Percentiles rank a stretch among this genome's conserved stretches.
Evolutionary conservation across 2,888 invertebrate species (phyloP).

Genomic region (Halictus quadricinctus): DNA sequence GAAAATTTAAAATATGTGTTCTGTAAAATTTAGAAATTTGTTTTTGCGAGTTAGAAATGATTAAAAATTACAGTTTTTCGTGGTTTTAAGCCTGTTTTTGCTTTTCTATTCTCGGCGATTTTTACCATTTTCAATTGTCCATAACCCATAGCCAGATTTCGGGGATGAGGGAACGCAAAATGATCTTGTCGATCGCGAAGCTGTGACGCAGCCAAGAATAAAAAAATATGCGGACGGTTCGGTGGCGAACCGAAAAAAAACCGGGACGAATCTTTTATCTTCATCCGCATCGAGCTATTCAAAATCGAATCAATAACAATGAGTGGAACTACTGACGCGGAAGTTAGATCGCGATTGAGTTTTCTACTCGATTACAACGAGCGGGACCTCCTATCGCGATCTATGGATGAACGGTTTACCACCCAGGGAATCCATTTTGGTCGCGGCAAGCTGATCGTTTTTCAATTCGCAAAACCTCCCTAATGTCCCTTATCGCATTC

Average conservation of each 20-base stretch:
- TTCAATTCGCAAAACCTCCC: background rate
- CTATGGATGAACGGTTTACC: constrained; percentile 65
- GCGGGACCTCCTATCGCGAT: constrained; percentile 71
- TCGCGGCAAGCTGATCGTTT: constrained; percentile 17
- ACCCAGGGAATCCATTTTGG: constrained; percentile 59
- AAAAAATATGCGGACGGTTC: background rate
- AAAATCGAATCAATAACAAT: constrained; percentile 71
- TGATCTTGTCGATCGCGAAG: too few species aligned
- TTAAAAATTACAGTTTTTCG: too few species aligned
- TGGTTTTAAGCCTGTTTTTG: too few species aligned
- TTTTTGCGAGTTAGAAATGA: too few species aligned
- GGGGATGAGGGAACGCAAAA: too few species aligned
- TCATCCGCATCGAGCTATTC: constrained; percentile 56
- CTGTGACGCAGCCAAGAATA: background rate
- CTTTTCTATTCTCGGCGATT: too few species aligned
- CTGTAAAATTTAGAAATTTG: too few species aligned
- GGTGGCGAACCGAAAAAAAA: constrained; percentile 20
- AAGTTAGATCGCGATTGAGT: constrained; percentile 70
- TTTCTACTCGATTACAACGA: constrained; percentile 73
- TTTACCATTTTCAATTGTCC: too few species aligned
- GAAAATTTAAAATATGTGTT: too few species aligned
- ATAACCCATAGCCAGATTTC: background rate
- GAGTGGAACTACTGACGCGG: constrained; percentile 71
- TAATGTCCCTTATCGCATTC: background rate
- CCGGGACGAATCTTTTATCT: constrained; percentile 53